Evolutionary conservation across 2,888 invertebrate genomes (phyloP), one percentile per base, ranked within the genome.

Genomic region (Leuctra nigra): DNA sequence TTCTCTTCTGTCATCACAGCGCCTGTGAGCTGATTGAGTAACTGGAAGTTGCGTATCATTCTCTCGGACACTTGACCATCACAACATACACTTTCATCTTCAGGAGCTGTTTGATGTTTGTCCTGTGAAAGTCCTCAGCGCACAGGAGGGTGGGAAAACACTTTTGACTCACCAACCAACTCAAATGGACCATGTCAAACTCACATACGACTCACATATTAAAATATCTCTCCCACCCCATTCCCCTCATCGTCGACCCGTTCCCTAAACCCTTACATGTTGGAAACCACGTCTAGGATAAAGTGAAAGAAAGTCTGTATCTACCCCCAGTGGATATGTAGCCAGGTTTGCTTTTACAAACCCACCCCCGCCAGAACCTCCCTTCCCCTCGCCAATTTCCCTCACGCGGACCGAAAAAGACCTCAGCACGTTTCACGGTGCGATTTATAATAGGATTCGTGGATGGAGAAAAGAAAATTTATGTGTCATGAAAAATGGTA

Each of bases 171-270:
- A 35, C 35, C 50, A 22, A 29, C 29, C 20, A 41, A 16, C n/a
- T 41, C 50, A 50, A 50, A 50, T 50, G 50, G 50, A 50, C 50
- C 50, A 35, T 50, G 50, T 35, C 50, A 50, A 50, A 29, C 50
- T 33, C 33, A 50, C 44, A 20, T 44, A 44, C 50, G 50, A 35
- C 13, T 50, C 50, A 35, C 50, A 50, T 50, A 50, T 50, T 50
- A 50, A 50, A 50, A 44, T 44, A 20, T 11, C 44, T 23, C 22
- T 23, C 9, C 9, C 18, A n/a, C 44, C 44, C 23, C 23, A 16
- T 11, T n/a, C 44, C n/a, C 44, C 44, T 23, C 44, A 20, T 23
- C 44, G n/a, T 4, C n/a, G 4, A 20, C 22, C 23, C 18, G 22
- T 14, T 20, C 20, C 22, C 20, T 22, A 44, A 44, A 20, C 44